Evolutionary conservation across 2,113 vertebrate species (phyloP).

Genomic region (Argyrosomus japonicus): DNA sequence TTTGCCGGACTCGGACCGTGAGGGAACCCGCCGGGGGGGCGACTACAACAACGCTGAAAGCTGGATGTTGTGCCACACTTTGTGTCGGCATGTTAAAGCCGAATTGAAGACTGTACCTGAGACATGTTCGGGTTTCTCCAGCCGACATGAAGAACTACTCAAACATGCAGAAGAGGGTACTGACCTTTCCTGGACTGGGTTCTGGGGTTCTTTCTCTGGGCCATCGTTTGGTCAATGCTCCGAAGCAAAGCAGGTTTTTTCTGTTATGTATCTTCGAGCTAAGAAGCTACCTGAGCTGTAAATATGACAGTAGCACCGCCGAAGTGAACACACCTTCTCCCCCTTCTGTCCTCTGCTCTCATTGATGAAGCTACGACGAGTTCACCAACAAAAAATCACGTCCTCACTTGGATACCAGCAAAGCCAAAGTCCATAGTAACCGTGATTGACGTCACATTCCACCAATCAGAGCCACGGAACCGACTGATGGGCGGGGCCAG

Average conservation of each 20-base stretch:
- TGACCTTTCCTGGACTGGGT: conserved; percentile 63
- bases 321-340: fast-evolving
- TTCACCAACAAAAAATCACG: conserved; percentile 16
- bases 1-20: not conserved
- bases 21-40: not conserved
- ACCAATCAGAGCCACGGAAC: conserved; percentile 24
- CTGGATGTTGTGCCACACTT: fast-evolving
- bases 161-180: conserved; percentile 21
- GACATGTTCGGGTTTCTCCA: fast-evolving
- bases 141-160: fast-evolving
- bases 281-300: not conserved
- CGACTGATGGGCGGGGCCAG: not conserved
- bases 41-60: too few relatives aligned
- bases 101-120: not conserved
- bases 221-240: conserved; percentile 39
- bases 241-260: too few relatives aligned
- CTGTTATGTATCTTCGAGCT: not conserved
- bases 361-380: not conserved
- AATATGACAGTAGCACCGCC: not conserved
- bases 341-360: not conserved
- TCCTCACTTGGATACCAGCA: conserved; percentile 57
- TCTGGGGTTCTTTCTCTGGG: conserved; percentile 63
- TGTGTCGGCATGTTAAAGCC: not conserved
- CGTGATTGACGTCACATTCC: not conserved
- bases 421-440: conserved; percentile 65